Conservation (phyloP, 2,888 invertebrate species). For the Archips crataeganus region DNA sequence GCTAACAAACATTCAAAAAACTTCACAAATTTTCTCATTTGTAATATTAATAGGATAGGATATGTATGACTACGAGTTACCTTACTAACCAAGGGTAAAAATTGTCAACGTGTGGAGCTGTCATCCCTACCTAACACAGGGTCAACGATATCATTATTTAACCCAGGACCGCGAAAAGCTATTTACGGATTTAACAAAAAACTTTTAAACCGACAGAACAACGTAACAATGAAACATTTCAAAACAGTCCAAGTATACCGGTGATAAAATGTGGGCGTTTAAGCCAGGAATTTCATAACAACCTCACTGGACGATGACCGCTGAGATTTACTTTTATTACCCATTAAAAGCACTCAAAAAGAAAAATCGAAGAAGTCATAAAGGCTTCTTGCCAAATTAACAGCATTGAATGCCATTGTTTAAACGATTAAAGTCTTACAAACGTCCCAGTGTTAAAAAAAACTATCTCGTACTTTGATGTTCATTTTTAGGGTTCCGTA, state of each 20-base stretch:
- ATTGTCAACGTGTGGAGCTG: too few species aligned
- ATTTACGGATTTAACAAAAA: neutral
- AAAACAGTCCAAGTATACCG: slow-evolving; percentile 11
- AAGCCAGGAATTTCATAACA: slow-evolving; percentile 19
- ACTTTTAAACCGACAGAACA: neutral
- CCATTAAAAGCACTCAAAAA: slow-evolving; percentile 18
- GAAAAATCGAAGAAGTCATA: slow-evolving; percentile 23
- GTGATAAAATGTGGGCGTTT: slow-evolving; percentile 15
- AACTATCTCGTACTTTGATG: neutral
- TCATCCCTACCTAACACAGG: too few species aligned
- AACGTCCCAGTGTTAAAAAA: neutral
- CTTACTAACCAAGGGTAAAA: too few species aligned
- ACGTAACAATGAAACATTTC: slow-evolving; percentile 16
- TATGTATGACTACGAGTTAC: too few species aligned
- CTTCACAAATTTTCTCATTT: too few species aligned
- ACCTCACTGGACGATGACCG: slow-evolving; percentile 25
- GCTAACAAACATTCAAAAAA: too few species aligned
- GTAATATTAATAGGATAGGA: too few species aligned
- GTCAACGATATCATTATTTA: neutral
- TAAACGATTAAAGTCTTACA: neutral
- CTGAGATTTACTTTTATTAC: slow-evolving; percentile 27
- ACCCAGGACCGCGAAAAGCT: neutral
- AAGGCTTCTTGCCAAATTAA: slow-evolving; percentile 9
- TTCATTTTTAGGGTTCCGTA: neutral
- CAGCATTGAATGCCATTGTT: neutral